Evolutionary conservation across 2,797 vertebrate species (phyloP), one percentile per base, ranked within the genome.

Genomic region (Notamacropus eugenii): DNA sequence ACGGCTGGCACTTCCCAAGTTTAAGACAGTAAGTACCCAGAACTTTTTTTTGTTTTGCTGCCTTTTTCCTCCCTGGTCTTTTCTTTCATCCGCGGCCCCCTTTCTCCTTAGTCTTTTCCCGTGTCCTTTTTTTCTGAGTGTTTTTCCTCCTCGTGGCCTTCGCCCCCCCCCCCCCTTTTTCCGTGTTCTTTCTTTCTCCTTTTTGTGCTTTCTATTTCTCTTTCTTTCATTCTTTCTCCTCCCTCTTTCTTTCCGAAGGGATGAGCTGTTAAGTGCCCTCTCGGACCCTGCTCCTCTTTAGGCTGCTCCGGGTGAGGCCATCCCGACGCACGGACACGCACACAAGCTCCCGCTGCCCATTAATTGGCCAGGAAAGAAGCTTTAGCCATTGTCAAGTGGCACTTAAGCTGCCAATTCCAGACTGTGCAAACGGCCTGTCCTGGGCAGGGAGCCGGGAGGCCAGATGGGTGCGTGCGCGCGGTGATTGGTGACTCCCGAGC

Each of bases 361-460:
- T 97, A 95, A 98, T 96, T 95, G 97, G 97, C 96, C 93, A 94
- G 98, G 98, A 98, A 98, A 98, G 95, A 95, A 96, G 62, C 92
- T 97, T 91, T 96, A 40, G 96, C 97, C 96, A 94, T 97, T 97
- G 97, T 96, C 94, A 96, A 96, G 97, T 94, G 93, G 97, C 93
- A 97, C 97, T 96, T 93, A 95, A 97, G 19, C 97, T 57, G 97
- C 96, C 96, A 54, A 95, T 97, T 98, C 97, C 96, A 96, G 94
- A 0, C 93, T 1, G 97, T 95, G 95, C 96, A 97, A 97, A 97
- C 95, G 91, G 94, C 96, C 96, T 93, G 97, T 94, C 96, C 96
- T 54, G 92, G 97, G 96, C 95, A 95, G 96, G 46, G 97, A 97
- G 97, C 95, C 59, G 98, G 97, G 90, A 96, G 97, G 96, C 97